Base-by-base conservation (phyloP, 23 tunicate species). In the Trididemnum miniatum region DNA sequence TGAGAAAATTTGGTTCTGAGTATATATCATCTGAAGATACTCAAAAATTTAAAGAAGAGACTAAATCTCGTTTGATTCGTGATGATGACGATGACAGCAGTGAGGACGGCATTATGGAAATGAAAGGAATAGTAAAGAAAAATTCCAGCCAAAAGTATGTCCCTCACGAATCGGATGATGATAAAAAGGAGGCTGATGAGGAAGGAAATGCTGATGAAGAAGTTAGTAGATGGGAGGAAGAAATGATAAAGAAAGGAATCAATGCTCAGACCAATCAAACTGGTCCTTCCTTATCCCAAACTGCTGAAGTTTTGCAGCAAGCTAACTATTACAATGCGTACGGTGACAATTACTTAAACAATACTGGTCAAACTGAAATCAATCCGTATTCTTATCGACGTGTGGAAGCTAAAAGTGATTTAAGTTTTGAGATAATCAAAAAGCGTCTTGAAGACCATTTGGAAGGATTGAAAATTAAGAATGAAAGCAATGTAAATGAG, bases 141-240 rank as follows among this genome's bases (percentile, higher is more conserved):
- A 82, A 83, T 20, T 22, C 69, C 34, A n/a, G 36, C 71, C 65
- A 77, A 65, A 64, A 28, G 20, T 60, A 31, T 52, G 85, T 79
- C 30, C 90, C 84, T 0, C 74, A 86, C 35, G 87, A 91, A 52
- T 83, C 92, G 18, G 83, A 87, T 7, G 91, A 86, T 26, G 80
- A 82, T 0, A 79, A 73, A 0, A 38, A 71, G 40, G 67, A 51
- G 9, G 89, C 72, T 26, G 86, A 81, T 40, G 84, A 80, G 35
- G 86, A 82, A 0, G 65, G 67, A 25, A 54, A 38, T 31, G 62
- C 66, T 35, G 98, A 93, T 84, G 92, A 88, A 25, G 98, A 93
- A 80, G 92, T 88, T 33, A 80, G 81, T 67, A 26, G 86, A 50
- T 93, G 98, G 98, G 98, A 93, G 51, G 98, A 91, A 40, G 89